Evolutionary conservation across 2,888 invertebrate genomes (phyloP).

Genomic region (Vanessa cardui): DNA sequence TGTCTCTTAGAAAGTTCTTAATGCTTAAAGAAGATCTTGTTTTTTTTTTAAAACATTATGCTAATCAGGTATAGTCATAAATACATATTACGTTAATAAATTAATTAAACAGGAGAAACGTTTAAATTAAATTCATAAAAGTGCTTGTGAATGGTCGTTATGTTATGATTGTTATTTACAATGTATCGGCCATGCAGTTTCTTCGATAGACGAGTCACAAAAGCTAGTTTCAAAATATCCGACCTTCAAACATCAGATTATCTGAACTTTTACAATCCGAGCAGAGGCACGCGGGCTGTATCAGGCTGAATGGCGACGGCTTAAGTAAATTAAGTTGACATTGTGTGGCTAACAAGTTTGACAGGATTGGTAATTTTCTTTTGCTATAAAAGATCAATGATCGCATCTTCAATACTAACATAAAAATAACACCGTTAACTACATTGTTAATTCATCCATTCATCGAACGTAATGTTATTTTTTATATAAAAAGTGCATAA

Average conservation of each 20-base stretch:
- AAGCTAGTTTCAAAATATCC: conserved; percentile 66
- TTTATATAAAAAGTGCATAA: too few relatives aligned
- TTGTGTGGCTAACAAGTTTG: conserved; percentile 55
- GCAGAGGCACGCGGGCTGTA: conserved; percentile 25
- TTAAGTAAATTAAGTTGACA: conserved; percentile 61
- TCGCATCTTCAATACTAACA: conserved; percentile 20
- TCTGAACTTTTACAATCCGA: conserved; percentile 71
- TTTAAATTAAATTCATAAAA: too few relatives aligned
- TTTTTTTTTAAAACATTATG: too few relatives aligned
- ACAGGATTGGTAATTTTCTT: conserved; percentile 39
- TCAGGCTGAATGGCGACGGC: conserved; percentile 58
- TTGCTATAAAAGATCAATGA: conserved; percentile 25
- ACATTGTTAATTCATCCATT: conserved; percentile 5
- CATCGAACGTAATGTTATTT: neutral
- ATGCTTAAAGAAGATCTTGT: neutral
- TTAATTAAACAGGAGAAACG: neutral
- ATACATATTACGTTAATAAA: neutral
- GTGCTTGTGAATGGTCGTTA: too few relatives aligned
- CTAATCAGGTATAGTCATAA: too few relatives aligned
- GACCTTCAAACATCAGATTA: conserved; percentile 72
- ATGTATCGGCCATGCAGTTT: conserved; percentile 27
- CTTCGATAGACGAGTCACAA: conserved; percentile 43
- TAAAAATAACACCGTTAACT: conserved; percentile 22
- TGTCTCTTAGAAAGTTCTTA: neutral
- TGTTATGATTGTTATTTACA: neutral